Percentiles rank a stretch among this genome's conserved stretches.
Evolutionary conservation across 2,113 vertebrate species (phyloP).

Genomic region (Asarcornis scutulata): DNA sequence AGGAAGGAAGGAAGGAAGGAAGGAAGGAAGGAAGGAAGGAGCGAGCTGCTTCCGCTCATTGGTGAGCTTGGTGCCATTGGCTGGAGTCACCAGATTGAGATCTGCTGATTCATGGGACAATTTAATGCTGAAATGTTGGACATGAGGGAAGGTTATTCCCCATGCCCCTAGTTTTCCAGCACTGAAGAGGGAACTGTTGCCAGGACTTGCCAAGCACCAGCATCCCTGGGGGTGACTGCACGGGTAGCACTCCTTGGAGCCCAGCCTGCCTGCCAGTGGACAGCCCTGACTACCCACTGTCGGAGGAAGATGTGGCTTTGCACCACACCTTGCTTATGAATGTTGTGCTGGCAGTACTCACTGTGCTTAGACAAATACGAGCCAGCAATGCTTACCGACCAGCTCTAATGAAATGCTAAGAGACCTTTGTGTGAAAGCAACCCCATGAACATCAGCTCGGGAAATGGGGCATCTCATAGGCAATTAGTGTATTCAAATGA

Average conservation of each 20-base stretch:
- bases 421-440: background rate
- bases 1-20: background rate
- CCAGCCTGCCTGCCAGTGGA: background rate
- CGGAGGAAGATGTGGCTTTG: fast-evolving
- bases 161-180: fast-evolving
- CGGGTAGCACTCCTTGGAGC: background rate
- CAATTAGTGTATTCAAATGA: background rate
- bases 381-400: background rate
- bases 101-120: background rate
- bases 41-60: background rate
- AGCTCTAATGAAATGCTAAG: background rate
- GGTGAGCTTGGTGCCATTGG: fast-evolving
- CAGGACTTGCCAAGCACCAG: background rate
- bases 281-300: background rate
- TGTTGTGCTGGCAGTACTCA: background rate
- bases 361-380: background rate
- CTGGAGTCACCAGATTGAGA: background rate
- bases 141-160: background rate
- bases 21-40: background rate
- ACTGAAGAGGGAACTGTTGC: background rate
- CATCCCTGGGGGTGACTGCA: background rate
- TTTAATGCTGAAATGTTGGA: background rate
- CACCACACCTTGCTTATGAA: background rate
- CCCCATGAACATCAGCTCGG: background rate
- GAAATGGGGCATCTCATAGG: background rate